These are phyloP conservation scores for Rhabdomys dilectus DNA, from an alignment of 2,113 vertebrate genomes.

Conservation along the genomic window DNA sequence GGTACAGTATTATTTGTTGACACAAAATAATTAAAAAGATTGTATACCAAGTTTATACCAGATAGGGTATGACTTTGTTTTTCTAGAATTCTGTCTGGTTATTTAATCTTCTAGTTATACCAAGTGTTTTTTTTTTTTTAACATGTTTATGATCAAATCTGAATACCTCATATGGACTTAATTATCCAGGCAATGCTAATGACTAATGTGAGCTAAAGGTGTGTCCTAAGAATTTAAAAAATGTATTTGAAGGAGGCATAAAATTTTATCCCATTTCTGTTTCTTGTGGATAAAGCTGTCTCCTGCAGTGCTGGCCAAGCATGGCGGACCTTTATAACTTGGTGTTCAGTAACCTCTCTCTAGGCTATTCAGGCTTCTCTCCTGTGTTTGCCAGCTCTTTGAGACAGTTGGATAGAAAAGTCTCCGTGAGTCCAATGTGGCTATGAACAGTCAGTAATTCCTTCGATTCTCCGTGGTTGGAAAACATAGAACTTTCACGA, in stretches of 20 bases:
- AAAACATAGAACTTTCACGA: conserved; percentile 85
- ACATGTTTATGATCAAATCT: conserved; percentile 28
- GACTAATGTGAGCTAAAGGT: not conserved
- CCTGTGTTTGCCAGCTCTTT: conserved; percentile 43
- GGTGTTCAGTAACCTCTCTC: conserved; percentile 44
- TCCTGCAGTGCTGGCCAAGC: conserved; percentile 9
- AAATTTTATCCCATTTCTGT: not conserved
- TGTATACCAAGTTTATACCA: not conserved
- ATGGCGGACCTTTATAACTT: not conserved
- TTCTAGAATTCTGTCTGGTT: not conserved
- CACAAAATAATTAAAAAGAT: conserved; percentile 2
- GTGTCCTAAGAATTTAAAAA: conserved; percentile 27
- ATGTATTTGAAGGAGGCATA: not conserved
- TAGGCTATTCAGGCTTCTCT: not conserved
- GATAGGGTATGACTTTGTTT: not conserved
- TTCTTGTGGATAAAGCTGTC: not conserved
- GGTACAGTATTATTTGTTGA: not conserved
- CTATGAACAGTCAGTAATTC: conserved; percentile 72
- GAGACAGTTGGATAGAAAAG: conserved; percentile 48
- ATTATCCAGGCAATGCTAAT: conserved; percentile 51
- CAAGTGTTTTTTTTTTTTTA: not conserved
- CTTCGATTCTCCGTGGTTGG: conserved; percentile 83
- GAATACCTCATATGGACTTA: conserved; percentile 1
- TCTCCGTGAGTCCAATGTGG: conserved; percentile 12
- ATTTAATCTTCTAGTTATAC: not conserved